Base-by-base conservation (phyloP, 1,140 invertebrate species). In the Heliothis subflexa region DNA sequence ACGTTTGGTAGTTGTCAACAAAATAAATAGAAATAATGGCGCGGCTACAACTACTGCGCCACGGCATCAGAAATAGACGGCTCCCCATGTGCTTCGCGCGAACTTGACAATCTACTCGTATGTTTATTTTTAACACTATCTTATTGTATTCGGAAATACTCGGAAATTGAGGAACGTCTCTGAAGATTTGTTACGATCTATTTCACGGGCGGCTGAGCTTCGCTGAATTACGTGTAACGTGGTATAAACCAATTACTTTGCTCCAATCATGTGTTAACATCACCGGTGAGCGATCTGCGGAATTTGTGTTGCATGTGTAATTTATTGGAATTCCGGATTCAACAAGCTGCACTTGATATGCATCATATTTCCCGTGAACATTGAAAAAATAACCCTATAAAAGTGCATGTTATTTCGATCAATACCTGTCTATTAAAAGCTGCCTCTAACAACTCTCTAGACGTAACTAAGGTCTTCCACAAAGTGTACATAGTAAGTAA, bases 71-170 rank as follows among this genome's bases (percentile, higher is more conserved):
- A 92, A 93, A 93, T 93, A 93, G 88, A 87, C 83, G 47, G 68
- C 68, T 85, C 86, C 92, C 91, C 89, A 87, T 87, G 79, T 87
- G 82, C 73, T 54, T 77, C 75, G 78, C 86, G 87, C 90, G 88
- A 93, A 93, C 92, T 93, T 93, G 89, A 93, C 90, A 90, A 91
- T 88, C 78, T 89, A 90, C 85, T 81, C 79, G 79, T 68, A 81
- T 83, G 87, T 86, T 84, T 93, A 92, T 93, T 90, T 93, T 91
- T 90, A 91, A 80, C 83, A 83, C 85, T 87, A 88, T 87, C 89
- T 89, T 86, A 90, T 90, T 89, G 87, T 90, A 89, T 86, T 90
- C 85, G 82, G 82, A 86, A 87, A 88, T 88, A 86, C 80, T 81
- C 80, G 86, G 84, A 88, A 87, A 87, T 79, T 79, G 64, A 71